phyloP scores from a whole-genome alignment of 2,113 vertebrate genomes.

The Typhlomys cinereus region DNA sequence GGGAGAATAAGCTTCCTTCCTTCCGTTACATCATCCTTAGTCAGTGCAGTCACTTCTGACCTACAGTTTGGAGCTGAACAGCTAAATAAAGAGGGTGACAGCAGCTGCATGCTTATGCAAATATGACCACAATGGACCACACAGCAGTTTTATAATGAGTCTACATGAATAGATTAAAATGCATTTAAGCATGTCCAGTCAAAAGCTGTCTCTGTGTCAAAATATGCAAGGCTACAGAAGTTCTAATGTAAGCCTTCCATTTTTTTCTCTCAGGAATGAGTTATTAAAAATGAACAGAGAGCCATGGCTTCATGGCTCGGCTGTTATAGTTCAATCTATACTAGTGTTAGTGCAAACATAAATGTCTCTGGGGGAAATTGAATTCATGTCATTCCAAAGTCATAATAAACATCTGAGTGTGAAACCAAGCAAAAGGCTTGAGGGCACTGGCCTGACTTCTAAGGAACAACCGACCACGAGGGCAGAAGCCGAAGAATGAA shows the following conservation, averaged over 20 bases:
- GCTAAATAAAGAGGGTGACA: constrained; percentile 72
- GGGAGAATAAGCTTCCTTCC: constrained; percentile 53
- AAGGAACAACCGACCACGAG: background rate
- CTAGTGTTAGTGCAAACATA: background rate
- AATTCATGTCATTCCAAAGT: constrained; percentile 27
- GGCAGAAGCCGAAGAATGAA: background rate
- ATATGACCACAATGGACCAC: background rate
- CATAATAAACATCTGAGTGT: background rate
- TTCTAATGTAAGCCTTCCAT: constrained; percentile 1
- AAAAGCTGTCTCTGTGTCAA: constrained; percentile 9
- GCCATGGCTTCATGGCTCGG: constrained; percentile 1
- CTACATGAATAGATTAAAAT: background rate
- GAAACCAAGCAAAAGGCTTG: constrained; percentile 7
- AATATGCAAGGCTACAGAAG: background rate
- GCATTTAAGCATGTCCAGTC: background rate
- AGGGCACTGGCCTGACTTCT: background rate
- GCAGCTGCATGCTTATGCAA: constrained; percentile 54
- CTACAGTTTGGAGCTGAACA: constrained; percentile 60
- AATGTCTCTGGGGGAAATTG: background rate
- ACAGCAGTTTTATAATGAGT: background rate
- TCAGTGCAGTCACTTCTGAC: constrained; percentile 53
- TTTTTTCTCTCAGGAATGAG: background rate
- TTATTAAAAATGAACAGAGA: constrained; percentile 30
- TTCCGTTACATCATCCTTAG: constrained; percentile 54
- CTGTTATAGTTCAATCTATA: constrained; percentile 37